Evolutionary conservation across 2,797 vertebrate genomes (phyloP), one percentile per base, ranked within the genome.

Genomic region (Protonibea diacanthus): DNA sequence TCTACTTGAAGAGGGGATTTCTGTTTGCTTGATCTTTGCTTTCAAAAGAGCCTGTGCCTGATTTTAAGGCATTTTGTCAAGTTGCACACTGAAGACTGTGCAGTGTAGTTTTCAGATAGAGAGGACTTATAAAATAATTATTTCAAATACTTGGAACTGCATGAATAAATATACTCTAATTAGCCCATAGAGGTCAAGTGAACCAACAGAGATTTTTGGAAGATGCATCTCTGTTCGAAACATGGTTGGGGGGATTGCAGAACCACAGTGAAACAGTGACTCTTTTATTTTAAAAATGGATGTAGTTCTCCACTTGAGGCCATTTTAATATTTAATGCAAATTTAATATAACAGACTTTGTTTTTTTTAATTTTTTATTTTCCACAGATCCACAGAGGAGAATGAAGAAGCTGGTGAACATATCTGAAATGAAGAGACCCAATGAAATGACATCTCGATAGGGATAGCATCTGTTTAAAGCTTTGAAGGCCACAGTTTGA

Each of bases 291-390:
- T 71, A 69, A 87, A 86, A 82, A 74, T 75, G 17, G 60, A 84
- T 85, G 40, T 12, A 47, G 23, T 65, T 5, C 51, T 80, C n/a
- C 75, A 77, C 79, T 53, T 53, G 82, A 81, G 76, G 71, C 63
- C 1, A 14, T 68, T 79, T 90, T 69, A 89, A 91, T 91, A 80
- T 86, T 88, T 88, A 74, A 89, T 84, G 47, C 15, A 81, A 72
- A 78, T 81, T 60, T 71, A 21, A 79, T 77, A 85, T 86, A 57
- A 66, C 13, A 64, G 23, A n/a, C 13, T 78, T 78, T 45, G 25
- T 75, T 52, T 70, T 44, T n/a, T n/a, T 18, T n/a, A 27, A 14
- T 49, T 68, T 59, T 48, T 2, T 21, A 51, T 73, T 77, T 70
- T 6, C 58, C 65, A 33, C 5, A 47, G 23, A 57, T 64, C 1